Base-by-base conservation (phyloP, 2,797 vertebrate species). In the Clarias pachynema region DNA sequence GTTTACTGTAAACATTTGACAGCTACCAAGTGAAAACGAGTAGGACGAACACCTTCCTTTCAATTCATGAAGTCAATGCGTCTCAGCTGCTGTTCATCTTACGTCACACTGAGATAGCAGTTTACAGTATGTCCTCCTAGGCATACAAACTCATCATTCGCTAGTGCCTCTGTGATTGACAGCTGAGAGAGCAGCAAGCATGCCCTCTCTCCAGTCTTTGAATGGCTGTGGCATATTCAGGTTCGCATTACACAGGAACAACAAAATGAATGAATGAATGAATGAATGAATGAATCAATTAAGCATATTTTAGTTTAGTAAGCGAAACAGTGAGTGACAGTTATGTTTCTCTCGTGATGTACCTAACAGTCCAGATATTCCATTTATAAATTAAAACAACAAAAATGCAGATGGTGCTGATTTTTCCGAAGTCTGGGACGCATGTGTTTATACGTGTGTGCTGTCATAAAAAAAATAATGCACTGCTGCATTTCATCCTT, bases 291-390 rank as follows among this genome's bases (percentile, higher is more conserved):
- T 5, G 0, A 16, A 8, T 44, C 14, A 26, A 26, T 53, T 22
- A 8, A 74, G n/a, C 72, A 56, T 53, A 74, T 53, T 74, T 29
- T 29, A 18, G n/a, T 73, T 73, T 49, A 49, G 53, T 59, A 56
- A 59, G 26, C 29, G 0, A 34, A 59, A 34, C 29, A 59, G 56
- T 29, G 6, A 24, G 15, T 78, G 29, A 20, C 56, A 62, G 6
- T 40, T 37, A 12, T 49, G 9, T 49, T 14, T 53, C 12, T 53
- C 49, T n/a, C 57, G 7, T 78, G 57, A 24, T 56, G 53, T 37
- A 37, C 15, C 29, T 37, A 78, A 78, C 75, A 78, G 75, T 79
- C 14, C 78, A 63, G 44, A 63, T 65, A 65, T 79, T 63, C 49
- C 8, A 79, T 49, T 44, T 79, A 6, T 44, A 79, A 79, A 81